Evolutionary conservation across 2,113 vertebrate genomes (phyloP).

Genomic region (Ochotona princeps): DNA sequence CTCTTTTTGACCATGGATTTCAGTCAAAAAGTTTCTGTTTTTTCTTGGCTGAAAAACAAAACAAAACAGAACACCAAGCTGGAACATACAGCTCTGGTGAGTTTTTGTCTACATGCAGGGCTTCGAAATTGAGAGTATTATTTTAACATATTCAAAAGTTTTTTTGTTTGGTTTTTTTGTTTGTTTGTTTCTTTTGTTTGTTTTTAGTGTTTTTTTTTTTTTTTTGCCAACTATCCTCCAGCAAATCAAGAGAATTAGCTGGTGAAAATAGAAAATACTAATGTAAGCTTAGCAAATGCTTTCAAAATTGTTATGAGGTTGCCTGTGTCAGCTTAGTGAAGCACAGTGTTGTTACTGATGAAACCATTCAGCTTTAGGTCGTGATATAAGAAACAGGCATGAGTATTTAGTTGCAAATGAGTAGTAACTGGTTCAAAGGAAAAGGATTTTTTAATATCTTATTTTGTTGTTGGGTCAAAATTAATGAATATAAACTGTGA

Average conservation of each 20-base stretch:
- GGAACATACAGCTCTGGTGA: not conserved
- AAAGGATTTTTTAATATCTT: slow-evolving; percentile 55
- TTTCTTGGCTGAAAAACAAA: not conserved
- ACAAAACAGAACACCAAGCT: not conserved
- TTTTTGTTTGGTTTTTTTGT: not conserved
- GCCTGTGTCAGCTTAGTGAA: not conserved
- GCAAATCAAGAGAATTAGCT: slow-evolving; percentile 53
- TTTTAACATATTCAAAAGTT: slow-evolving; percentile 9
- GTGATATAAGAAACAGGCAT: slow-evolving; percentile 36
- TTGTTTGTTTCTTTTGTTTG: not conserved
- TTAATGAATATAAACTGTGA: slow-evolving; percentile 34
- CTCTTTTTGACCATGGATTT: slow-evolving; percentile 37
- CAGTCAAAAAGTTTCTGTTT: not conserved
- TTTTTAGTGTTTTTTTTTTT: too few species aligned
- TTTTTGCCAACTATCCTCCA: slow-evolving; percentile 27
- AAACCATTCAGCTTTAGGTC: slow-evolving; percentile 39
- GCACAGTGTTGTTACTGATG: slow-evolving; percentile 19
- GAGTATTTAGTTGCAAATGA: slow-evolving; percentile 50
- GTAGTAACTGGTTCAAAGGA: not conserved
- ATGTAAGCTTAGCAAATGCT: slow-evolving; percentile 47
- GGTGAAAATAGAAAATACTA: slow-evolving; percentile 36
- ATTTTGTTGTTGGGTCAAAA: slow-evolving; percentile 42
- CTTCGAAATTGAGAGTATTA: slow-evolving; percentile 49
- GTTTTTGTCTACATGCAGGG: not conserved
- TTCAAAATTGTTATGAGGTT: slow-evolving; percentile 42